These are phyloP conservation scores for Gymnothorax reevesii DNA, from an alignment of 2,797 vertebrate species.

Conservation along the genomic window DNA sequence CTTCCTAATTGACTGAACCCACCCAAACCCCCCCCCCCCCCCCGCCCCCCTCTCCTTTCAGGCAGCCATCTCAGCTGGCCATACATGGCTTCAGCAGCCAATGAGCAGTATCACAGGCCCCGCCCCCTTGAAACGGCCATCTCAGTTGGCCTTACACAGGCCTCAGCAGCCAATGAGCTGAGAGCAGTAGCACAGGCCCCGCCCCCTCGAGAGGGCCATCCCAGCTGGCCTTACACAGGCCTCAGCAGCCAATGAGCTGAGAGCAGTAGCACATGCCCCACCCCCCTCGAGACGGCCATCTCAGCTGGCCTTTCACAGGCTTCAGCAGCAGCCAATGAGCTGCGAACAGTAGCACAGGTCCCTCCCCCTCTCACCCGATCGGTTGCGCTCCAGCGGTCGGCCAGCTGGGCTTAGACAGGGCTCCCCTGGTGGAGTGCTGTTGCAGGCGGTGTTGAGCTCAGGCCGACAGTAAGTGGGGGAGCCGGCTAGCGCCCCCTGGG, in stretches of 20 bases:
- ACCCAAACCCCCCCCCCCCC: background rate
- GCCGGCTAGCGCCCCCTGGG: slow-evolving; percentile 82
- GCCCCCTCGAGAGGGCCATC: background rate
- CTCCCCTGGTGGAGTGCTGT: slow-evolving; percentile 90
- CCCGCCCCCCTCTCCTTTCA: no score
- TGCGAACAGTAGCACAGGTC: no score
- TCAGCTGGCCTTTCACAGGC: background rate
- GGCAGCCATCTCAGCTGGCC: no score
- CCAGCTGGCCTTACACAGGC: no score
- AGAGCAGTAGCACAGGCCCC: background rate
- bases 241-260: background rate
- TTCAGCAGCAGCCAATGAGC: no score
- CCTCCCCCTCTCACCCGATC: slow-evolving; percentile 82
- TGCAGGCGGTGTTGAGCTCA: slow-evolving; percentile 89
- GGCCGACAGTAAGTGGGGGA: slow-evolving; percentile 92
- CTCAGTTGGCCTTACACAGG: no score
- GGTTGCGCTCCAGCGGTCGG: slow-evolving; percentile 84
- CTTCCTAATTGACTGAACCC: background rate
- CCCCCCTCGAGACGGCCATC: background rate
- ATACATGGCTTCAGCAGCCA: no score
- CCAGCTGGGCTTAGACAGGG: slow-evolving; percentile 83
- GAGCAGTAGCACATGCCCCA: background rate
- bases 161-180: background rate
- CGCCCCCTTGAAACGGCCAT: no score
- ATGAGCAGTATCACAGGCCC: no score